Evolutionary conservation across 1,140 invertebrate genomes (phyloP), one percentile per base, ranked within the genome.

Genomic region (Mya arenaria): DNA sequence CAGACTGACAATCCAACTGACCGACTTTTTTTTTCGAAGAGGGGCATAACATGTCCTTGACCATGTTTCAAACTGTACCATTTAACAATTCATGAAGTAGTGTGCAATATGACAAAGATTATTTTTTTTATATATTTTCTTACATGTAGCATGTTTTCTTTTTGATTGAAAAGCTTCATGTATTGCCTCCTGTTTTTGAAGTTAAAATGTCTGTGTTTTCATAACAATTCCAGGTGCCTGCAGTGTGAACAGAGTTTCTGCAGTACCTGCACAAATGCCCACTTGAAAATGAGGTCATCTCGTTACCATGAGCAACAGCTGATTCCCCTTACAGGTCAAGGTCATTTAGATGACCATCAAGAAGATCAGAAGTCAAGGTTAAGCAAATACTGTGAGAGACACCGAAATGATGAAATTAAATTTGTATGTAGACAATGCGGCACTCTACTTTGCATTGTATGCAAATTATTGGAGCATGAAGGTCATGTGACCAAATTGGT

Each of bases 281-380:
- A 77, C 60, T 13, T 77, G 23, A 77, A 77, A 63, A 77, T 77
- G 73, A 77, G 48, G 28, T 56, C 60, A 6, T 77, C 73, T 34
- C 73, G 73, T n/a, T 77, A 63, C 37, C 73, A 77, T 48, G 34
- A 39, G n/a, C 73, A 77, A 48, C 56, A 65, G 15, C 52, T 77
- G 41, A 30, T 77, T 6, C 60, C 73, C 1, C 58, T 77, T 48
- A 73, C 15, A 60, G 55, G 32, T 58, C 41, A 48, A 48, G 41
- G 41, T 48, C 41, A 19, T 48, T 48, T 48, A 19, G 41, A 48
- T 48, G 41, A 48, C 41, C 41, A 13, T 48, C 19, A 19, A 10
- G 58, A 10, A 15, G 10, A 8, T 13, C 8, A 60, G 19, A 25
- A 15, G 13, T 30, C 58, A 65, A 62, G 5, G 36, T 41, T 28